Evolutionary conservation across 2,797 vertebrate species (phyloP), one percentile per base, ranked within the genome.

Genomic region (Myoxocephalus aenaeus): DNA sequence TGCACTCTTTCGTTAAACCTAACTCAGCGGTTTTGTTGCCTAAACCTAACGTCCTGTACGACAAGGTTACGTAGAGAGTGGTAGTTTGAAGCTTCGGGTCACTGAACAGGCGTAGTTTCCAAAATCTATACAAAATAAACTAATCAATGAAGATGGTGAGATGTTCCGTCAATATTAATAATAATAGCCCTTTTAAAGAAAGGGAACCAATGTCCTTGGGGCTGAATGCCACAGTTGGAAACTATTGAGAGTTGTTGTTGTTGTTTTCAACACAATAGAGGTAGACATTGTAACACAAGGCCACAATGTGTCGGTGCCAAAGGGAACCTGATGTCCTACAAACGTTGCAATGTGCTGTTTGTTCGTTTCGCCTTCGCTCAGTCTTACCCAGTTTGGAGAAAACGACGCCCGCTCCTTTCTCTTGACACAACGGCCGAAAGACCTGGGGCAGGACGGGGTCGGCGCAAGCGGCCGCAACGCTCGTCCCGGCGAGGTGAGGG

Each of bases 351-450:
- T 67, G 18, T 65, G 6, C 70, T 3, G 3, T 61, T 58, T 6
- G 2, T 7, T 13, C 17, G 1, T 46, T n/a, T n/a, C n/a, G n/a
- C n/a, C n/a, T n/a, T n/a, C n/a, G n/a, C 36, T 63, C 27, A 18
- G 9, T 5, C 73, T 83, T 82, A 95, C 94, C 86, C 9, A 95
- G 90, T 65, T 61, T 79, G 53, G 86, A 86, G 81, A 95, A 91
- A 53, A 91, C 53, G 0, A 65, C 1, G 6, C 69, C 84, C 0
- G 85, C 65, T 25, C 79, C 87, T 5, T 64, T 78, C 5, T 18
- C 73, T 20, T 77, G 79, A 65, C 94, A 95, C 75, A 92, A 86
- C 3, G 85, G 65, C 38, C 0, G 66, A 40, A 95, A 94, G 38
- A 92, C 83, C 57, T 77, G 85, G 0, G 94, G 94, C 70, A 94